Conservation (phyloP, 2,113 vertebrate genomes). For the Ictalurus punctatus region DNA sequence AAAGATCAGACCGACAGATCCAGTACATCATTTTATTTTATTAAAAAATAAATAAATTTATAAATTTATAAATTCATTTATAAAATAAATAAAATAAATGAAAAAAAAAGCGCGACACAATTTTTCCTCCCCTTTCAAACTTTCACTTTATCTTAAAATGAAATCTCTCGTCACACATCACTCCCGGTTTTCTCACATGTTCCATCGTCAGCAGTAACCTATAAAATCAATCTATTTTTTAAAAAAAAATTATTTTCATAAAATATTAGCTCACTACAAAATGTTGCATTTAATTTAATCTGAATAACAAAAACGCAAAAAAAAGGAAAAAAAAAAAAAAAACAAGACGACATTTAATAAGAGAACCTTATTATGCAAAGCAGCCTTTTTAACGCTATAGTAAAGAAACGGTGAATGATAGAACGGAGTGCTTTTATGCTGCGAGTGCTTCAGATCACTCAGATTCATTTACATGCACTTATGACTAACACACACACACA, state of each 20-base stretch:
- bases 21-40: too few relatives aligned
- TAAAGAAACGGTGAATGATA: background rate
- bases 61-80: too few relatives aligned
- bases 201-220: too few relatives aligned
- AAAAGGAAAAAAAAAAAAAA: too few relatives aligned
- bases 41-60: too few relatives aligned
- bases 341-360: background rate
- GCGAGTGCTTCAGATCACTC: background rate
- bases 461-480: slow-evolving; percentile 1
- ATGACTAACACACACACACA: background rate
- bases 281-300: background rate
- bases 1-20: too few relatives aligned
- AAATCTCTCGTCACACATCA: background rate
- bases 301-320: background rate
- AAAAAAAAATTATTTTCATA: background rate
- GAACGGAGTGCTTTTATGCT: background rate
- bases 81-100: too few relatives aligned
- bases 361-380: background rate
- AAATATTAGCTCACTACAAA: background rate
- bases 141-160: too few relatives aligned
- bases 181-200: too few relatives aligned
- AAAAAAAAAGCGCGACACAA: too few relatives aligned
- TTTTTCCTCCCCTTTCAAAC: too few relatives aligned
- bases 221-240: too few relatives aligned
- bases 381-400: background rate